Percentiles rank a stretch among this genome's conserved stretches.
phyloP scores from a whole-genome alignment of 2,888 invertebrate genomes.

The Keiferia lycopersicella region DNA sequence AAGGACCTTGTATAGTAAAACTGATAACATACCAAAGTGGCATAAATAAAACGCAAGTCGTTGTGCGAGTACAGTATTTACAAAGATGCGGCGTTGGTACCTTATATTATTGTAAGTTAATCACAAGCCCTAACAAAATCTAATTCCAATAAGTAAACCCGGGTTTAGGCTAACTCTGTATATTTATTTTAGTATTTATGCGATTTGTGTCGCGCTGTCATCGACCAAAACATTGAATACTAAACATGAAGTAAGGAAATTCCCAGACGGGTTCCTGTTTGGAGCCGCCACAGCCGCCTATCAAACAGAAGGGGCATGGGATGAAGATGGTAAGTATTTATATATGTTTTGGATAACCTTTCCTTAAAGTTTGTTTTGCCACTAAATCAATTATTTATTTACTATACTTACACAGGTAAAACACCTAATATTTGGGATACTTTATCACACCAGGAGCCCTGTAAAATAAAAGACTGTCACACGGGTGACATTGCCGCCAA shows the following conservation, averaged over 20 bases:
- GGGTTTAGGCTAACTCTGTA: no score
- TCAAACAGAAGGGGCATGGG: slow-evolving; percentile 78
- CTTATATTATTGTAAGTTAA: no score
- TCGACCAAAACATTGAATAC: slow-evolving; percentile 31
- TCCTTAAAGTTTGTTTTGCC: not conserved
- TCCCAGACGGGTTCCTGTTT: slow-evolving; percentile 52
- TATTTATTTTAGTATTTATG: slow-evolving; percentile 2
- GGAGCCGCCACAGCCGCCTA: slow-evolving; percentile 69
- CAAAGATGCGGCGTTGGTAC: no score
- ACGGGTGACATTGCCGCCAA: slow-evolving; percentile 61
- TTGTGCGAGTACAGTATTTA: no score
- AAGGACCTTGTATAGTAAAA: no score
- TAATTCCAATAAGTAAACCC: no score
- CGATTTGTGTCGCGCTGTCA: slow-evolving; percentile 26
- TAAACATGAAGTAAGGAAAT: slow-evolving; percentile 41
- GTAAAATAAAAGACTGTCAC: slow-evolving; percentile 66
- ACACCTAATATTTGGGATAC: slow-evolving; percentile 83
- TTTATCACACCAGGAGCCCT: slow-evolving; percentile 67
- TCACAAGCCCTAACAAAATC: no score
- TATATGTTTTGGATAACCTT: not conserved
- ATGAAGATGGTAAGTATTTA: slow-evolving; percentile 59
- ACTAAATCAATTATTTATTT: no score
- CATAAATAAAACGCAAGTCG: no score
- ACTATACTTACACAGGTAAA: slow-evolving; percentile 58
- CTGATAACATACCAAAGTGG: no score